Base-by-base conservation (phyloP, 2,888 invertebrate species). In the Hymenopus coronatus region DNA sequence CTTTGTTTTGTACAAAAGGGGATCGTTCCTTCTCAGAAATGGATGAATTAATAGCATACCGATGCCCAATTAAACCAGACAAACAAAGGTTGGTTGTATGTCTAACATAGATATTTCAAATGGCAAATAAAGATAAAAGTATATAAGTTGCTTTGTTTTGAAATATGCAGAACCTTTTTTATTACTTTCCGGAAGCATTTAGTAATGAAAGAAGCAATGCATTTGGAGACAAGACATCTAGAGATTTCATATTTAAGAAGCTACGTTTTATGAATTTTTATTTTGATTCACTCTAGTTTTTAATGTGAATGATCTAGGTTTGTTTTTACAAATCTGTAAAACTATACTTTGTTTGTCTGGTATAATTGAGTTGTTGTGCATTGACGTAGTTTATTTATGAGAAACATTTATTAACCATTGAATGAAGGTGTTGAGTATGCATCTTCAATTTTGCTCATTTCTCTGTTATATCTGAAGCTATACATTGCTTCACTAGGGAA, bases 391-490 rank as follows among this genome's bases (percentile, higher is more conserved):
- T 70, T 70, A 3, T 70, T 54, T 20, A 70, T 70, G 15, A 70
- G 25, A 70, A 70, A 20, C 25, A 2, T 70, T 3, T 20, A 20
- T 70, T 20, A 40, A 20, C 54, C 25, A 25, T 70, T 20, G 6
- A 20, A 70, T 70, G 70, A 81, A 70, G 86, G 86, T 86, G 86
- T 81, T 86, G 54, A 81, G 25, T 81, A 28, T 46, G 86, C 86
- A 86, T 70, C 86, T 86, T 81, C 28, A 14, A 70, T 86, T 86
- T 86, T 86, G 86, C 86, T 86, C 86, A 86, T 28, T 86, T 86
- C 70, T 28, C 28, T 86, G 81, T 86, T 84, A 54, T 15, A 20
- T 14, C 46, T 70, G 20, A 70, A 70, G 15, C 54, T 70, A 20
- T 70, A 20, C 20, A 70, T 2, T 20, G 20, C 81, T 81, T 46